Evolutionary conservation across 2,888 invertebrate genomes (phyloP).

Genomic region (Stenoptilia bipunctidactyla): DNA sequence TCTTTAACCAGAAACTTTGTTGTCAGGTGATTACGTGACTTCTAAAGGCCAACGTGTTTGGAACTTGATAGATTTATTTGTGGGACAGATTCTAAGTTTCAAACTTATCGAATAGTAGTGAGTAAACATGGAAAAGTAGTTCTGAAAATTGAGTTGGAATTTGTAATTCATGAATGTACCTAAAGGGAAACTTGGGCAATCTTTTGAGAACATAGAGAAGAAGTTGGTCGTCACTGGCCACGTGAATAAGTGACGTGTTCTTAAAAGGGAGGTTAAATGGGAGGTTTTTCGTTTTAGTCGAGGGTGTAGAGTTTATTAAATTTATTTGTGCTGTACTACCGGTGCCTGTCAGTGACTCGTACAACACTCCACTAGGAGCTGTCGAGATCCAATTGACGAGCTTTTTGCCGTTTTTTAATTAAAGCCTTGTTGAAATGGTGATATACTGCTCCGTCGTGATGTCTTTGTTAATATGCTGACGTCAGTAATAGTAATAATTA

Average conservation of each 20-base stretch:
- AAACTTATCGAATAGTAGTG: slow-evolving; percentile 25
- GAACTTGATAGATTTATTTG: slow-evolving; percentile 33
- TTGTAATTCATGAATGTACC: slow-evolving; percentile 37
- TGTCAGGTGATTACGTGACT: slow-evolving; percentile 40
- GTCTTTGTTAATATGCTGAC: too few species aligned
- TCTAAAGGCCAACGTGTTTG: slow-evolving; percentile 21
- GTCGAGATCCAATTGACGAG: slow-evolving; percentile 46
- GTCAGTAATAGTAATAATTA: too few species aligned
- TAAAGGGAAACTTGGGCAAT: slow-evolving; percentile 30
- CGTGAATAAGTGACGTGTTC: slow-evolving; percentile 24
- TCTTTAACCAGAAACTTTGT: slow-evolving; percentile 46
- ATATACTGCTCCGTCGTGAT: too few species aligned
- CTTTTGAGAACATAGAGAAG: slow-evolving; percentile 28
- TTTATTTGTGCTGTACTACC: slow-evolving; percentile 18
- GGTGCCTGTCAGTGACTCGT: slow-evolving; percentile 18
- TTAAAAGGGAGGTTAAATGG: slow-evolving; percentile 19
- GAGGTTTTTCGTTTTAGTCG: slow-evolving; percentile 26
- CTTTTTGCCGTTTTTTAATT: slow-evolving; percentile 37
- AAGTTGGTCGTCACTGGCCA: slow-evolving; percentile 29
- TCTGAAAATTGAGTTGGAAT: slow-evolving; percentile 32
- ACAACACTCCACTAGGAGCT: slow-evolving; percentile 24
- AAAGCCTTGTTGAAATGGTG: slow-evolving; percentile 8
- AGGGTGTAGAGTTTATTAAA: slow-evolving; percentile 30
- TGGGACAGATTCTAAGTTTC: slow-evolving; percentile 32
- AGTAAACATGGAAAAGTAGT: slow-evolving; percentile 38